Percentiles rank a stretch among this genome's conserved stretches.
phyloP scores from a whole-genome alignment of 2,888 invertebrate species.

The Hypercompe scribonia region DNA sequence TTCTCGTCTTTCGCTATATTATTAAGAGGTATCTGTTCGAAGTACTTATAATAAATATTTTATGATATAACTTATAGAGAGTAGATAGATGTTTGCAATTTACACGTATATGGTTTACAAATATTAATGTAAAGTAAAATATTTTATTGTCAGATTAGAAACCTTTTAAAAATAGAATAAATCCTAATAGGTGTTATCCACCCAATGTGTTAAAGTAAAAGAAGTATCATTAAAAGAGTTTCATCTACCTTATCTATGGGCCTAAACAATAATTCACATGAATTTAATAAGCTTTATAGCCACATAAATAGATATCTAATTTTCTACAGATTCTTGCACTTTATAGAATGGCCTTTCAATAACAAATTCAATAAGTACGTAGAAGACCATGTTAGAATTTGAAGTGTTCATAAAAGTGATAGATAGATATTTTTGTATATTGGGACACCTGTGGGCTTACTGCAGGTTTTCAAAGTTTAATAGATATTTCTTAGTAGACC shows the following conservation, averaged over 20 bases:
- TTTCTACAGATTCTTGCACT: constrained; percentile 54
- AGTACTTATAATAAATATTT: constrained; percentile 60
- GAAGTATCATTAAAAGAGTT: constrained; percentile 34
- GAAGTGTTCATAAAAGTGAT: constrained; percentile 85
- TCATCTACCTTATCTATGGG: constrained; percentile 38
- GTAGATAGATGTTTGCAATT: constrained; percentile 79
- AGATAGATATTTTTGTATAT: constrained; percentile 84
- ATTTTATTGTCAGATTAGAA: constrained; percentile 73
- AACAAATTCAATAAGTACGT: constrained; percentile 68
- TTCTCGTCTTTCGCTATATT: constrained; percentile 59
- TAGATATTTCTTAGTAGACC: constrained; percentile 57
- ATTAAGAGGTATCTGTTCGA: constrained; percentile 51
- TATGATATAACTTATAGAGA: constrained; percentile 62
- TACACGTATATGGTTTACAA: constrained; percentile 61
- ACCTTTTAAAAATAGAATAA: constrained; percentile 68
- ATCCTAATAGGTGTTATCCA: constrained; percentile 47
- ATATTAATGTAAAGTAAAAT: constrained; percentile 58
- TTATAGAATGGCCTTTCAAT: constrained; percentile 53
- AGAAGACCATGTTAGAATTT: constrained; percentile 80
- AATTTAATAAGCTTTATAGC: constrained; percentile 50
- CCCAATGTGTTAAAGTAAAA: constrained; percentile 26
- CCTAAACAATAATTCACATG: constrained; percentile 41
- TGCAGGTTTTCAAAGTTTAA: constrained; percentile 69
- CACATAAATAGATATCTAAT: constrained; percentile 46
- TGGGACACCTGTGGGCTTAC: constrained; percentile 67